Percentiles rank a stretch among this genome's conserved stretches.
These are phyloP conservation scores for Caerostris darwini DNA, from an alignment of 1,140 invertebrate genomes.

Conservation along the genomic window DNA sequence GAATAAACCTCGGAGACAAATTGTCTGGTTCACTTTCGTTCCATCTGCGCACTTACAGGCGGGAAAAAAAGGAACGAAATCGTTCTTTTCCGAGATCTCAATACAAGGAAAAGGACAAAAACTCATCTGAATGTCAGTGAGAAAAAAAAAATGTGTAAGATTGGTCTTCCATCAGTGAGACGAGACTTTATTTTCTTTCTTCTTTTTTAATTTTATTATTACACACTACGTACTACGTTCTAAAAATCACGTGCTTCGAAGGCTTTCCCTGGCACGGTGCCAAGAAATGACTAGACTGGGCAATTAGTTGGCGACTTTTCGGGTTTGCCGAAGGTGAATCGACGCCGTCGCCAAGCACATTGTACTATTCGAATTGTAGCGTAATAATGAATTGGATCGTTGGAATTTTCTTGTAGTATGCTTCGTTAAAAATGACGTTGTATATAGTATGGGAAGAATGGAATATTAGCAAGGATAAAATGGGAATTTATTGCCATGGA, in stretches of 20 bases:
- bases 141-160: background rate
- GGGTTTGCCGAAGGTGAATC: slow-evolving; percentile 10
- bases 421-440: slow-evolving; percentile 11
- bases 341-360: background rate
- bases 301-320: slow-evolving; percentile 7
- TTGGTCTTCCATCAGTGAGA: background rate
- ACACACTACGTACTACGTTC: slow-evolving; percentile 12
- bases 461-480: background rate
- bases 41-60: background rate
- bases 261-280: slow-evolving; percentile 1
- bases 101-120: slow-evolving; percentile 7
- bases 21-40: background rate
- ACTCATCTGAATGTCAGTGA: background rate
- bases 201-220: background rate
- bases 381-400: background rate
- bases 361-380: background rate
- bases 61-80: background rate
- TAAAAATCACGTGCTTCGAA: slow-evolving; percentile 36
- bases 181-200: background rate
- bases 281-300: slow-evolving; percentile 28
- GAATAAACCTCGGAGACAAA: slow-evolving; percentile 17
- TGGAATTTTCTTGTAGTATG: background rate
- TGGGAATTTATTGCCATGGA: slow-evolving; percentile 16
- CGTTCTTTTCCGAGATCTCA: background rate
- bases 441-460: background rate